phyloP scores from a whole-genome alignment of 2,888 invertebrate genomes.

The Antheraea yamamai region DNA sequence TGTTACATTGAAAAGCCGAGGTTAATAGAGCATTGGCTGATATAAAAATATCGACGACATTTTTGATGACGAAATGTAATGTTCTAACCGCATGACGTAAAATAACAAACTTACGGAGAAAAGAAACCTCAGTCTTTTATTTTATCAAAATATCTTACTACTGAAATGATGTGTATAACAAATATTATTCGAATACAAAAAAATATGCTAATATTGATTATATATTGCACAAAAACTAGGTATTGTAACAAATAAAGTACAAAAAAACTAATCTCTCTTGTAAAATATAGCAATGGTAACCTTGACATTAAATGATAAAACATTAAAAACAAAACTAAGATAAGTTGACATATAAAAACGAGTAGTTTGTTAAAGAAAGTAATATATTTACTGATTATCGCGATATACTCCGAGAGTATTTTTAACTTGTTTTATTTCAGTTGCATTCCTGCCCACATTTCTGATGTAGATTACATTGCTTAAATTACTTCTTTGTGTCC shows the following conservation, averaged over 20 bases:
- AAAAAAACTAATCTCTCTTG: not conserved
- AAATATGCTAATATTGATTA: not conserved
- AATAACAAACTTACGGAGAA: conserved; percentile 14
- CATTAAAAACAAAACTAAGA: not conserved
- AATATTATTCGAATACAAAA: not conserved
- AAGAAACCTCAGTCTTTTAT: not conserved
- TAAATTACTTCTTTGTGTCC: not conserved
- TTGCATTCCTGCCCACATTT: not conserved
- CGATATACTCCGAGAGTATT: not conserved
- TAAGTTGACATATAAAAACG: not conserved
- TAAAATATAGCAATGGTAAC: not conserved
- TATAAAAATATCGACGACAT: conserved; percentile 5
- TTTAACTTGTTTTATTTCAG: not conserved
- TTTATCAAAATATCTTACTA: not conserved
- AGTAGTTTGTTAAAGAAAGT: not conserved
- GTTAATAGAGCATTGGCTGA: not conserved
- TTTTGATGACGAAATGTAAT: conserved; percentile 11
- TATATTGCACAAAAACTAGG: not conserved
- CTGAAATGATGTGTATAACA: not conserved
- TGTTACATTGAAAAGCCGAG: conserved; percentile 12
- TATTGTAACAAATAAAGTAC: not conserved
- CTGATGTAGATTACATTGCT: not conserved
- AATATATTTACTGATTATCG: not conserved
- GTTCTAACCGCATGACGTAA: conserved; percentile 21
- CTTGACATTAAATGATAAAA: not conserved